Base-by-base conservation (phyloP, 2,113 vertebrate genomes). In the Balaeniceps rex region DNA sequence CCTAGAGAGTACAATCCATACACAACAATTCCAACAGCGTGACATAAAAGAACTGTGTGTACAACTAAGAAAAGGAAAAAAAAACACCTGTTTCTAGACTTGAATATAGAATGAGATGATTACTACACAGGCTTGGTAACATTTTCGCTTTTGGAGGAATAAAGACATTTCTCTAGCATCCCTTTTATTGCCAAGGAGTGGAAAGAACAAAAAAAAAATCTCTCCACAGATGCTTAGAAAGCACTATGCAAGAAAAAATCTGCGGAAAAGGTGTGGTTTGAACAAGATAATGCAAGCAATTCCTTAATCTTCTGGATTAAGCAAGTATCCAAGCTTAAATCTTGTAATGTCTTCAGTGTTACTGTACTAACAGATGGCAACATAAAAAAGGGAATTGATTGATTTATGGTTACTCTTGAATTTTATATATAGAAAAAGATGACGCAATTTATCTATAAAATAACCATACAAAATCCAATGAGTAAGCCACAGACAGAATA, bases 11-110 rank as follows among this genome's bases (percentile, higher is more conserved):
- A 78, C 15, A 79, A 61, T 14, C 11, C 26, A 51, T 2, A 46
- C 11, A 52, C 12, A 38, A 65, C 22, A 60, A 69, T 55, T n/a
- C 12, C 38, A 63, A 47, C 9, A 36, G 7, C 0, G 0, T 34
- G 46, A 33, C 4, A 2, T 28, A 4, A 33, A 58, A 63, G 21
- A 72, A 14, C 1, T 4, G 8, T 11, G 2, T 8, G 3, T 11
- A 70, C 29, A 44, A 42, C 9, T 13, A 54, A 75, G 46, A 19
- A 60, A 85, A 69, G 17, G 21, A 21, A n/a, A 47, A n/a, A 44
- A 28, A 54, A 34, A 3, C 10, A 42, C 40, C 11, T n/a, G 7
- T 19, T 74, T 77, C 44, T 70, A 74, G 6, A 52, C 12, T 13
- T 40, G 7, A 61, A 40, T 38, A 69, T 1, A 47, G 12, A 61